These are phyloP conservation scores for Microcebus jonahi DNA, from an alignment of 2,113 vertebrate species.

Conservation along the genomic window DNA sequence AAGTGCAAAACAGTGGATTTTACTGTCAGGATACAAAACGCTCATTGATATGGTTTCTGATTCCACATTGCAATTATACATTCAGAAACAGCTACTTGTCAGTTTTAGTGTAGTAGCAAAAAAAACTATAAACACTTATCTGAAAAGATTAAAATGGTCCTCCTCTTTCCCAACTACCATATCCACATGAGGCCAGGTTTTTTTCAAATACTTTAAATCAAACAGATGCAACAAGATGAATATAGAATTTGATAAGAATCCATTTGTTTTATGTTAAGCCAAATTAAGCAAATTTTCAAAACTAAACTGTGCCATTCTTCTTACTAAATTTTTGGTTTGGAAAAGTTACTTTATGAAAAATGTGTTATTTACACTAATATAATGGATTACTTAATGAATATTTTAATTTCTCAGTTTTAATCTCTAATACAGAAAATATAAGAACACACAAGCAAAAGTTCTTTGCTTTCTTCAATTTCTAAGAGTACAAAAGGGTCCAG, in stretches of 20 bases:
- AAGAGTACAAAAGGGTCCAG: background rate
- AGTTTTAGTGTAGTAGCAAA: background rate
- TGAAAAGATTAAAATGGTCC: background rate
- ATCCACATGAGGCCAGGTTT: background rate
- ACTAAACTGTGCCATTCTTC: background rate
- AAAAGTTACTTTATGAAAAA: background rate
- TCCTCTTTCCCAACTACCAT: background rate
- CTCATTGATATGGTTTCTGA: background rate
- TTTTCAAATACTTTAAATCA: background rate
- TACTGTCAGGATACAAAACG: background rate
- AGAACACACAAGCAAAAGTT: background rate
- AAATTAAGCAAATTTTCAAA: conserved; percentile 30
- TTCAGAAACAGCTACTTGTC: background rate
- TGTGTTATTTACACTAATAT: background rate
- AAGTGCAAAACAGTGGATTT: background rate
- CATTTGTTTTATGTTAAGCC: background rate
- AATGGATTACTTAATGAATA: background rate
- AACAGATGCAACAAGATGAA: background rate
- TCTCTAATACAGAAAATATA: background rate
- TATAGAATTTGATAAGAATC: background rate
- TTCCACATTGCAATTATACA: background rate
- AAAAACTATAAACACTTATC: background rate
- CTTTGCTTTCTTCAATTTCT: background rate
- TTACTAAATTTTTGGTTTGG: background rate
- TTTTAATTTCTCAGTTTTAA: background rate